Conservation (phyloP, 2,888 invertebrate species). For the Nymphalis c-album region DNA sequence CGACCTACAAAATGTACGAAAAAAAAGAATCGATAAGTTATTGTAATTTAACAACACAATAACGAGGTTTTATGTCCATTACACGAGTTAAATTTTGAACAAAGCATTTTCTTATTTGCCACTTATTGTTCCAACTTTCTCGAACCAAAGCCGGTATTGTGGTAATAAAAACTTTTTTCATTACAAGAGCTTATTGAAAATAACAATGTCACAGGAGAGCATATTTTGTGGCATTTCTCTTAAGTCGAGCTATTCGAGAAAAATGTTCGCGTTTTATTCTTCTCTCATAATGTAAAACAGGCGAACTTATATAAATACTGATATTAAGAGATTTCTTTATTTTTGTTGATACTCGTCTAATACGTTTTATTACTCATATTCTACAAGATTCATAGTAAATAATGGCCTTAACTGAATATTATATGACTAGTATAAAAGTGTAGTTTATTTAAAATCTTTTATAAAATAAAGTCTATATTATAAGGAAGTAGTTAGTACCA, state of each 20-base stretch:
- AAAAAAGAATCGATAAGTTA: slow-evolving; percentile 18
- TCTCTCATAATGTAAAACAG: not conserved
- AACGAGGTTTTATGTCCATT: slow-evolving; percentile 36
- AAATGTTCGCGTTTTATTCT: slow-evolving; percentile 19
- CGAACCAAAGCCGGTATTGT: slow-evolving; percentile 55
- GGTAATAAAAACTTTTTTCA: slow-evolving; percentile 78
- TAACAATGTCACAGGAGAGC: slow-evolving; percentile 62
- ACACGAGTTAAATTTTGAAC: slow-evolving; percentile 47
- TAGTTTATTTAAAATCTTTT: no score
- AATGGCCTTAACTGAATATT: not conserved
- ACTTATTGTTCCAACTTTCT: slow-evolving; percentile 46
- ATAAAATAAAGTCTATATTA: no score
- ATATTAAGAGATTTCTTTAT: not conserved
- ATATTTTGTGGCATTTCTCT: slow-evolving; percentile 38
- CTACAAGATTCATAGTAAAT: not conserved
- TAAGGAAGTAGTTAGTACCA: not conserved
- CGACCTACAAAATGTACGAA: not conserved
- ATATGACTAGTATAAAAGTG: not conserved
- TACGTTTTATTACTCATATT: not conserved
- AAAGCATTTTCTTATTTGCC: slow-evolving; percentile 47
- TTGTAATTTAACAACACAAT: slow-evolving; percentile 14
- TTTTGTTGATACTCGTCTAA: not conserved
- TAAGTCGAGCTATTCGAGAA: slow-evolving; percentile 25
- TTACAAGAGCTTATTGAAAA: slow-evolving; percentile 76
- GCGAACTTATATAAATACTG: not conserved